These are phyloP conservation scores for Thecophora atra DNA, from an alignment of 2,888 invertebrate species.

Conservation along the genomic window DNA sequence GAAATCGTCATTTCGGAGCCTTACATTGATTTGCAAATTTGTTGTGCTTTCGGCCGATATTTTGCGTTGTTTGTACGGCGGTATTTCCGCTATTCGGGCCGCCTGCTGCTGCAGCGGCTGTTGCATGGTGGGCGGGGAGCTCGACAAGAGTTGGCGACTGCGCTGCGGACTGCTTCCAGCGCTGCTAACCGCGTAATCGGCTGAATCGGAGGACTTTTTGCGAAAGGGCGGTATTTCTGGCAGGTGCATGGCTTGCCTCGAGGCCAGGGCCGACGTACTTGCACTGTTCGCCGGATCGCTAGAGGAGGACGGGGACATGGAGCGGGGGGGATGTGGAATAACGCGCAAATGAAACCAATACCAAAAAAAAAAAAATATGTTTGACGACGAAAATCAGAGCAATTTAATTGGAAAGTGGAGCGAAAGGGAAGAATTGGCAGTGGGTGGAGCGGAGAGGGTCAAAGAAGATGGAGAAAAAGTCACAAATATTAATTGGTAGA, in stretches of 20 bases:
- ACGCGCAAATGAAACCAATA: background rate
- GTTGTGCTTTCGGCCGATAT: slow-evolving; percentile 68
- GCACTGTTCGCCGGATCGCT: slow-evolving; percentile 58
- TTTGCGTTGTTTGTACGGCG: slow-evolving; percentile 70
- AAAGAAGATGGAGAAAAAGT: slow-evolving; percentile 6
- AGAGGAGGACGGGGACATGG: slow-evolving; percentile 27
- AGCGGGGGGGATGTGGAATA: background rate
- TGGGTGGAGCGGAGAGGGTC: background rate
- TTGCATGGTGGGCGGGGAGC: slow-evolving; percentile 30
- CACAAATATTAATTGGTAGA: background rate
- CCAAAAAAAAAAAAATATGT: background rate
- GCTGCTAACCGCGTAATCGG: slow-evolving; percentile 60
- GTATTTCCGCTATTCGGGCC: slow-evolving; percentile 67
- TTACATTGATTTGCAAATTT: slow-evolving; percentile 64
- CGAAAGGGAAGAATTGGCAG: background rate
- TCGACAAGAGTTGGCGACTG: slow-evolving; percentile 45
- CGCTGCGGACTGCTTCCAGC: slow-evolving; percentile 62
- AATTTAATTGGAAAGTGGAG: too few relatives aligned
- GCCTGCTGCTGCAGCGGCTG: slow-evolving; percentile 43
- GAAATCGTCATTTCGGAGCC: slow-evolving; percentile 39
- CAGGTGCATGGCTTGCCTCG: slow-evolving; percentile 64
- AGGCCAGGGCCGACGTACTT: slow-evolving; percentile 59
- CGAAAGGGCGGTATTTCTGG: slow-evolving; percentile 66
- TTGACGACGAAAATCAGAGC: background rate
- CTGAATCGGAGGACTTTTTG: slow-evolving; percentile 63